Evolutionary conservation across 2,888 invertebrate genomes (phyloP).

Genomic region (Epinotia bilunana): DNA sequence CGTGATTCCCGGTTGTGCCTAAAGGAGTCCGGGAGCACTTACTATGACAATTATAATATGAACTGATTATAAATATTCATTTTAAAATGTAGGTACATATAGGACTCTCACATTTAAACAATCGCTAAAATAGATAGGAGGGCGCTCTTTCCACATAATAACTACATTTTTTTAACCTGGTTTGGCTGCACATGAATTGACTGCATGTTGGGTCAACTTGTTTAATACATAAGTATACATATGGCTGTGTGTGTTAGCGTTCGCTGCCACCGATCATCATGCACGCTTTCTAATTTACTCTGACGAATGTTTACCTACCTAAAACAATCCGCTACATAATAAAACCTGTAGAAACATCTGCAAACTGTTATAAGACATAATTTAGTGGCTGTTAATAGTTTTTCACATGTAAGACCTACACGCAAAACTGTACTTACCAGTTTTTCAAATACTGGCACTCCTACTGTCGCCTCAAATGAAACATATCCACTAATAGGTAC

Average conservation of each 20-base stretch:
- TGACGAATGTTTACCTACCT: slow-evolving; percentile 71
- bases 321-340: neutral
- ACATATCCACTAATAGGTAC: too few relatives aligned
- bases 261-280: slow-evolving; percentile 55
- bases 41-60: too few relatives aligned
- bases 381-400: neutral
- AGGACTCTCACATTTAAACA: too few relatives aligned
- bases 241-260: slow-evolving; percentile 53
- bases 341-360: neutral
- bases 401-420: neutral
- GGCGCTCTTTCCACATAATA: slow-evolving; percentile 1
- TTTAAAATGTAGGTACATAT: neutral
- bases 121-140: too few relatives aligned
- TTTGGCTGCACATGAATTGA: slow-evolving; percentile 26
- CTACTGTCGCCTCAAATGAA: neutral
- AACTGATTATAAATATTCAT: neutral
- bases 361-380: neutral
- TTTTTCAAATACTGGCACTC: neutral
- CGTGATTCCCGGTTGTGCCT: too few relatives aligned
- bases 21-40: too few relatives aligned
- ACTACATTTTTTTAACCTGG: slow-evolving; percentile 12
- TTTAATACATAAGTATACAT: slow-evolving; percentile 30
- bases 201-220: slow-evolving; percentile 26
- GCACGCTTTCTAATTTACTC: slow-evolving; percentile 79
- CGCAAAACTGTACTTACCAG: neutral